phyloP scores from a whole-genome alignment of 1,140 invertebrate species.

The Drosophila lini region DNA sequence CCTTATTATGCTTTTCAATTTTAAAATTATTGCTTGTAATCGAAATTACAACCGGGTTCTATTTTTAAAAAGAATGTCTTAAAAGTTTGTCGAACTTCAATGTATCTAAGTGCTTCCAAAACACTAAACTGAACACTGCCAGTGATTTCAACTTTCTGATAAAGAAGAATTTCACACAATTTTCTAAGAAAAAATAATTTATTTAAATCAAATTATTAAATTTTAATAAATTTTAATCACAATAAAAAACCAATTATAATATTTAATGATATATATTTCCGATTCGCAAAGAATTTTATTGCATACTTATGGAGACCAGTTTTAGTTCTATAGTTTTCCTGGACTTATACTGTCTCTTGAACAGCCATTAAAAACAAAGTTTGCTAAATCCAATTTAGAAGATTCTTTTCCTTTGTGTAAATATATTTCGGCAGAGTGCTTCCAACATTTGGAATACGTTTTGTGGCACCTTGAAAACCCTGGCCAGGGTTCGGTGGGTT shows the following conservation, averaged over 20 bases:
- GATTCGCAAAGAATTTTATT: background rate
- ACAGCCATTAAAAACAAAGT: background rate
- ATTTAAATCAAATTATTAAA: too few relatives aligned
- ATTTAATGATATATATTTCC: background rate
- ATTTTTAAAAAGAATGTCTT: too few relatives aligned
- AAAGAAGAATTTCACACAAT: too few relatives aligned
- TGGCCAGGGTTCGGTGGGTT: constrained; percentile 7
- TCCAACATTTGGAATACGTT: constrained; percentile 16
- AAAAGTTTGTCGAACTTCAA: too few relatives aligned
- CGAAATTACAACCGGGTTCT: background rate
- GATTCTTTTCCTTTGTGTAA: constrained; percentile 1
- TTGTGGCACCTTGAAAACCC: constrained; percentile 34
- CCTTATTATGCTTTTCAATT: background rate
- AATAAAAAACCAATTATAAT: too few relatives aligned
- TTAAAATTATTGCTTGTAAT: background rate
- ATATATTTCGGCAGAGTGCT: constrained; percentile 18
- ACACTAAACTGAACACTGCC: too few relatives aligned
- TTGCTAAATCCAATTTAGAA: constrained; percentile 1
- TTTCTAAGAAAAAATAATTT: too few relatives aligned
- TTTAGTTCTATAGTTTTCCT: background rate
- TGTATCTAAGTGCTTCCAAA: too few relatives aligned
- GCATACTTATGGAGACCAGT: background rate
- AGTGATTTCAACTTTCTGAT: too few relatives aligned
- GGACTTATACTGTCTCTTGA: background rate
- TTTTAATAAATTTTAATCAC: too few relatives aligned